Evolutionary conservation across 2,113 vertebrate species (phyloP).

Genomic region (Hucho hucho): DNA sequence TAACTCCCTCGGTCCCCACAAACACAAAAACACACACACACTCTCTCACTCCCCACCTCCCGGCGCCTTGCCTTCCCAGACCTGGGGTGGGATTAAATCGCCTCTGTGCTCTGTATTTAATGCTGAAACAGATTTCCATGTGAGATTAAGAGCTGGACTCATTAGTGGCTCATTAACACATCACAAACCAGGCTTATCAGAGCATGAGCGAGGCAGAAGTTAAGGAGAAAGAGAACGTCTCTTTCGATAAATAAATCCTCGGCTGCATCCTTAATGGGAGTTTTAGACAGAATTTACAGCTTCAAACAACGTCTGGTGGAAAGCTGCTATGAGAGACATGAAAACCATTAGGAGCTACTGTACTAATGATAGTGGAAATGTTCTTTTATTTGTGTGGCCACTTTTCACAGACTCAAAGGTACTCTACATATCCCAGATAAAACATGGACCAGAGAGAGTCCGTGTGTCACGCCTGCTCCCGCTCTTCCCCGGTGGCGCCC

Average conservation of each 20-base stretch:
- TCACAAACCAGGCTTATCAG: slow-evolving; percentile 45
- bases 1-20: neutral
- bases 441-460: neutral
- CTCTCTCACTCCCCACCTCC: slow-evolving; percentile 49
- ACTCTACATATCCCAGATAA: neutral
- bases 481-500: no score
- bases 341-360: slow-evolving; percentile 32
- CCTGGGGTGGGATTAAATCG: slow-evolving; percentile 28
- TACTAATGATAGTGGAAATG: neutral
- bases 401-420: no score
- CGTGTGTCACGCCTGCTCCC: no score
- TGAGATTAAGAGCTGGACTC: slow-evolving; percentile 60
- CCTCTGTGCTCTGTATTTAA: neutral
- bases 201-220: slow-evolving; percentile 5
- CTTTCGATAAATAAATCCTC: slow-evolving; percentile 16
- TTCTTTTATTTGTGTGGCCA: neutral
- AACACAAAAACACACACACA: neutral
- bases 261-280: slow-evolving; percentile 19
- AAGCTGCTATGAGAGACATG: slow-evolving; percentile 10
- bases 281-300: slow-evolving; percentile 1
- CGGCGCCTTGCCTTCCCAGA: slow-evolving; percentile 1
- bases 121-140: slow-evolving; percentile 21
- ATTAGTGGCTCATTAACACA: slow-evolving; percentile 68
- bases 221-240: neutral
- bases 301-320: slow-evolving; percentile 22